A percentile compares a stretch with the other conserved stretches of the same genome.
These are phyloP conservation scores for Heliconius congener DNA, from an alignment of 1,140 invertebrate species.

Conservation along the genomic window DNA sequence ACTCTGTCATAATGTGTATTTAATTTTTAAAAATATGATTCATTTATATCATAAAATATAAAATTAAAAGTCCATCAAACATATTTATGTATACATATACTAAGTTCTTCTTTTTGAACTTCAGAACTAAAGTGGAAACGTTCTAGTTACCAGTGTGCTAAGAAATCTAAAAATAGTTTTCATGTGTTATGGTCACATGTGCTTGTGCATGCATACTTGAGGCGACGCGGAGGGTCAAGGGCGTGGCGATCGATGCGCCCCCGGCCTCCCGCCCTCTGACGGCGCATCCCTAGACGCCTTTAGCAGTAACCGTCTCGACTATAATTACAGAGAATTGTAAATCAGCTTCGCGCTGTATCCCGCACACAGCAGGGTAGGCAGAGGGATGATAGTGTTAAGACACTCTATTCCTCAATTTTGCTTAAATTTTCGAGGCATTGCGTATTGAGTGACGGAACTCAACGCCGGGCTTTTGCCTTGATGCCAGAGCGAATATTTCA, in stretches of 20 bases:
- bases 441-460: no score
- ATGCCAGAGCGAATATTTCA: no score
- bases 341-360: no score
- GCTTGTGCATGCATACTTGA: background rate
- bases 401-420: no score
- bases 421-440: no score
- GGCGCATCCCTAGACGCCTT: background rate
- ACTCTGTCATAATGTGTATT: no score
- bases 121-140: background rate
- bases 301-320: background rate
- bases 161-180: constrained; percentile 13
- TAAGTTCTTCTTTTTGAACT: background rate
- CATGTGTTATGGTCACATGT: constrained; percentile 8
- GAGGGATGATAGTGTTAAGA: no score
- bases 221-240: constrained; percentile 22
- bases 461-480: no score
- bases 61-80: background rate
- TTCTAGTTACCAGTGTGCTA: background rate
- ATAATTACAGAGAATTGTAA: background rate
- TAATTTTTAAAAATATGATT: no score
- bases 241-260: constrained; percentile 22
- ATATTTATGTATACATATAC: background rate
- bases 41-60: no score
- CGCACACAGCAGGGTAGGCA: no score
- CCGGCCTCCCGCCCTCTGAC: background rate